Percentiles rank a stretch among this genome's conserved stretches.
phyloP scores from a whole-genome alignment of 2,888 invertebrate genomes.

The Hemistola chrysoprasaria region DNA sequence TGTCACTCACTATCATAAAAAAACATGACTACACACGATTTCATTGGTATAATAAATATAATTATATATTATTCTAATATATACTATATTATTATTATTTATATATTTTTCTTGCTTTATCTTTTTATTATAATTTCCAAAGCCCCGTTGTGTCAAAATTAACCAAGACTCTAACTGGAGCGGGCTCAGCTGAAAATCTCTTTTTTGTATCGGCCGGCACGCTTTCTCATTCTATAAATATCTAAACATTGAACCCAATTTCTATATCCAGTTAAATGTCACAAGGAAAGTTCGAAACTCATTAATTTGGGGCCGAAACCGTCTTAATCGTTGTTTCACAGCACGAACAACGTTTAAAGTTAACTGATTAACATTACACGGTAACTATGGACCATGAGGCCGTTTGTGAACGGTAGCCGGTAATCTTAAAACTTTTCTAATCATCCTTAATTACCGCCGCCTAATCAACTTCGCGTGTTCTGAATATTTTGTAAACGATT shows the following conservation, averaged over 20 bases:
- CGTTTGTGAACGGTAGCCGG: constrained; percentile 25
- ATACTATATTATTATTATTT: no score
- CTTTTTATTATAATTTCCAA: no score
- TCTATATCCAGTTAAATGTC: constrained; percentile 42
- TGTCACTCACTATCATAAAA: no score
- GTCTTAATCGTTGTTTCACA: constrained; percentile 63
- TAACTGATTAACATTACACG: constrained; percentile 58
- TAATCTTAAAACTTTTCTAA: constrained; percentile 66
- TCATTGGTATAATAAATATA: no score
- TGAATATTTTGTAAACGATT: constrained; percentile 32
- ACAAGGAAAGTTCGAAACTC: constrained; percentile 56
- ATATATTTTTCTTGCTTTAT: no score
- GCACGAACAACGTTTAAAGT: constrained; percentile 52
- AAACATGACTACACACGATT: no score
- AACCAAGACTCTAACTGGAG: not conserved
- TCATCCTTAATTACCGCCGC: constrained; percentile 59
- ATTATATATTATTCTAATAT: no score
- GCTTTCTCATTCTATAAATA: constrained; percentile 24
- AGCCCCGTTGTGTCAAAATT: no score
- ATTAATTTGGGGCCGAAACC: constrained; percentile 58
- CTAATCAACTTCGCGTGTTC: constrained; percentile 39
- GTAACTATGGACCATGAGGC: constrained; percentile 31
- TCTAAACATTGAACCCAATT: constrained; percentile 35
- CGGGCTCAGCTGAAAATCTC: constrained; percentile 19
- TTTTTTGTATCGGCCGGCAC: constrained; percentile 17